Evolutionary conservation across 2,113 vertebrate genomes (phyloP).

Genomic region (Onychorhynchus coronatus): DNA sequence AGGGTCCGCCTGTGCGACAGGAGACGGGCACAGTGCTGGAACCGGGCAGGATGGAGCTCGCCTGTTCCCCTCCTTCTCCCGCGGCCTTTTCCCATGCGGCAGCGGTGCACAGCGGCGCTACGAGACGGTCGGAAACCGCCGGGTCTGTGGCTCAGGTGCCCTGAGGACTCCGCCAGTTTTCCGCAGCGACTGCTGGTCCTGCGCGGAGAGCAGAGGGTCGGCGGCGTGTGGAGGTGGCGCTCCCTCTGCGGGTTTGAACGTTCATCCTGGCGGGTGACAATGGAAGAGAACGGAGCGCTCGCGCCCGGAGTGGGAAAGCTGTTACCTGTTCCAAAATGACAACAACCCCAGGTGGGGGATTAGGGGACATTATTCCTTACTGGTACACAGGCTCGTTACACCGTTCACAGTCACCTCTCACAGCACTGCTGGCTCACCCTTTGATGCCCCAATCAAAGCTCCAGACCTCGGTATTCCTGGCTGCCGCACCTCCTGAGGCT

Average conservation of each 20-base stretch:
- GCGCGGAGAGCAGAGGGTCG: accelerated
- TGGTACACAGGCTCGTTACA: accelerated
- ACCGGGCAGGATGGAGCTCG: accelerated
- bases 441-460: background rate
- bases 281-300: accelerated
- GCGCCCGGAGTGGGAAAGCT: accelerated
- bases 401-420: accelerated
- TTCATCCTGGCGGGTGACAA: background rate
- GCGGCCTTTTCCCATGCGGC: accelerated
- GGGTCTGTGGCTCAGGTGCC: background rate
- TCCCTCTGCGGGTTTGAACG: accelerated
- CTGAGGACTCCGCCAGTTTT: background rate
- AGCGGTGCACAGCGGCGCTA: accelerated
- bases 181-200: background rate
- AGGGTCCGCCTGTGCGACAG: accelerated
- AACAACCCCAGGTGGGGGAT: accelerated
- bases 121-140: accelerated
- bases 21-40: too few species aligned
- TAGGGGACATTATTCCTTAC: too few species aligned
- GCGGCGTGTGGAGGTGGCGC: accelerated
- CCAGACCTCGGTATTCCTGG: accelerated
- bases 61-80: too few species aligned
- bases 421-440: background rate
- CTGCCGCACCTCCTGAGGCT: background rate
- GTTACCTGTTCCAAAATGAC: background rate